A percentile compares a stretch with the other conserved stretches of the same genome.
These are phyloP conservation scores for Drosophila sechellia DNA, from an alignment of 1,140 invertebrate genomes.

Conservation along the genomic window DNA sequence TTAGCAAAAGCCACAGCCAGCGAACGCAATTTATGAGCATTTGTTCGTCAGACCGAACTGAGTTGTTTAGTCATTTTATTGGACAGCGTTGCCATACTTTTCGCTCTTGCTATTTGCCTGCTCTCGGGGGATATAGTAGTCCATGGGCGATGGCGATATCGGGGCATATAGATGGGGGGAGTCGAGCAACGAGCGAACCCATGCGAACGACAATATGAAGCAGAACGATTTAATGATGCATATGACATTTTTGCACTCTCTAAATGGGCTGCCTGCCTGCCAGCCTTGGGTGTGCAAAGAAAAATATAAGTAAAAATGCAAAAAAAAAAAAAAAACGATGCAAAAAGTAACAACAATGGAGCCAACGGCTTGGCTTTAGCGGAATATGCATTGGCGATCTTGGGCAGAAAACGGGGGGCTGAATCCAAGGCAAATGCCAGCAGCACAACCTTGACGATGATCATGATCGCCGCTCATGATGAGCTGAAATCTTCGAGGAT, in stretches of 20 bases:
- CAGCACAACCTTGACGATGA: constrained; percentile 63
- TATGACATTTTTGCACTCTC: constrained; percentile 84
- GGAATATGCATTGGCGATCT: constrained; percentile 51
- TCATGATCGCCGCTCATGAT: constrained; percentile 43
- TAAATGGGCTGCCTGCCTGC: constrained; percentile 69
- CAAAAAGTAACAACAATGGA: constrained; percentile 53
- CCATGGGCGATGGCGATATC: neutral
- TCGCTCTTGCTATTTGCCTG: constrained; percentile 53
- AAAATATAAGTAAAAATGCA: constrained; percentile 10
- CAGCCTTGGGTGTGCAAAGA: constrained; percentile 50
- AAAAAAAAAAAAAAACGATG: neutral
- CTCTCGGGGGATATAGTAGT: constrained; percentile 29
- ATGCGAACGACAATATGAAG: constrained; percentile 79
- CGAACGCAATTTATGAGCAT: constrained; percentile 74
- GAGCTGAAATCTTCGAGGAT: constrained; percentile 10
- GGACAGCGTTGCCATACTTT: constrained; percentile 78
- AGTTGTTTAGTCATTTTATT: constrained; percentile 80
- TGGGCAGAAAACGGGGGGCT: constrained; percentile 7
- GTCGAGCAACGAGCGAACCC: constrained; percentile 34
- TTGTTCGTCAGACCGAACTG: constrained; percentile 53
- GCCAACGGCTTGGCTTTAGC: constrained; percentile 48
- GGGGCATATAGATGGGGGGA: neutral
- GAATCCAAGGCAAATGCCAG: constrained; percentile 66
- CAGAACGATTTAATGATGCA: constrained; percentile 84
- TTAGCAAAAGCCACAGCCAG: constrained; percentile 61